Base-by-base conservation (phyloP, 92 coral and sea anemone species). In the Umimayanthus kanabou region DNA sequence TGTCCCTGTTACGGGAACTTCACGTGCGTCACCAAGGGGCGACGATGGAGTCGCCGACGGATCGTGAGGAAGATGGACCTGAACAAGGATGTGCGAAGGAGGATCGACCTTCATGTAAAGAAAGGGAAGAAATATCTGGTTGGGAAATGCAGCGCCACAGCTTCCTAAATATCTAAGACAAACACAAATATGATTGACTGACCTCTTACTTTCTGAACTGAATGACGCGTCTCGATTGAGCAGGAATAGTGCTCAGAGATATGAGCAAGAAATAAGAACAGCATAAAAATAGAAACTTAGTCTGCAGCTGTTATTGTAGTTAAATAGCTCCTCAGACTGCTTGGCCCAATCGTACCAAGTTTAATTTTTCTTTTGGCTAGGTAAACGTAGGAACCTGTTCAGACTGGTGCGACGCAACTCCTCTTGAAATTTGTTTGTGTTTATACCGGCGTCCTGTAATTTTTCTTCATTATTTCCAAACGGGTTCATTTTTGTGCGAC, bases 1-100 rank as follows among this genome's bases (percentile, higher is more conserved):
- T 70, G 87, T 49, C 87, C 87, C 33, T 83, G 87, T 73, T 83
- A 69, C 55, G 87, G 87, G 4, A 23, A 71, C 66, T 47, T 83
- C 20, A 23, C 22, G 10, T 83, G 87, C 29, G 77, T 71, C 14
- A 69, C 15, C 28, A 83, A 83, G 16, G 87, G 87, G 18, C 78
- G 78, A 28, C 22, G 78, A 28, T 83, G 87, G 87, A 83, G 55
- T 10, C 87, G 78, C 40, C 25, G n/a, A 15, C 47, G 33, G 66
- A 43, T 83, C 15, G 79, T 69, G n/a, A 65, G 87, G 20, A 83
- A 70, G 18, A 49, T 83, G 77, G 45, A 47, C 29, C 6, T 83
- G 43, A 71, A 47, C 18, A 57, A 45, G 28, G 87, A 83, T 29
- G 58, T 83, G 25, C 78, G 78, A 28, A 47, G 5, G 29, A 71